Conservation (phyloP, 2,797 vertebrate species). For the Amblyopsis hoosieri region DNA sequence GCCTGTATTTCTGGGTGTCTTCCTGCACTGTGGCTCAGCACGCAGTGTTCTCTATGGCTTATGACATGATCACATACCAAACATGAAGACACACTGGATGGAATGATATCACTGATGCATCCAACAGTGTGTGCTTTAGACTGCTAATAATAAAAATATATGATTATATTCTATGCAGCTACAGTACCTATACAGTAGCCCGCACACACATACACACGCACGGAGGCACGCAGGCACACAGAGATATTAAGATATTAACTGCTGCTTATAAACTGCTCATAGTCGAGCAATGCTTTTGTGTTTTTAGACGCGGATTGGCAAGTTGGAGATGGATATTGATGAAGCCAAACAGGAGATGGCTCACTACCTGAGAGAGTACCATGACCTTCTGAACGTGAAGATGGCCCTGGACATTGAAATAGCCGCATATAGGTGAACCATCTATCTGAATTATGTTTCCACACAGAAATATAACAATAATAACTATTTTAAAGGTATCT, state of each 20-base stretch:
- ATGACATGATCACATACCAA: too few species aligned
- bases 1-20: too few species aligned
- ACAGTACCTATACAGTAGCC: not conserved
- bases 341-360: constrained; percentile 89
- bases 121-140: too few species aligned
- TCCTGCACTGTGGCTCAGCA: too few species aligned
- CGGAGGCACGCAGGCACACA: not conserved
- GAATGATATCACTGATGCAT: too few species aligned
- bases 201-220: not conserved
- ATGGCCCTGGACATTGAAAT: constrained; percentile 86
- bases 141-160: too few species aligned
- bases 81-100: too few species aligned
- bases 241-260: not conserved
- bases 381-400: constrained; percentile 86
- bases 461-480: too few species aligned
- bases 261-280: not conserved
- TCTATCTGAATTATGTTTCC: too few species aligned
- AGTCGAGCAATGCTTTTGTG: not conserved
- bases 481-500: too few species aligned
- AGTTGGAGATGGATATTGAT: constrained; percentile 81
- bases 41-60: too few species aligned
- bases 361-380: constrained; percentile 86
- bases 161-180: too few species aligned
- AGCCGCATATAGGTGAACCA: constrained; percentile 82
- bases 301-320: constrained; percentile 78